phyloP scores from a whole-genome alignment of 2,797 vertebrate genomes.

The Neopelma chrysocephalum region DNA sequence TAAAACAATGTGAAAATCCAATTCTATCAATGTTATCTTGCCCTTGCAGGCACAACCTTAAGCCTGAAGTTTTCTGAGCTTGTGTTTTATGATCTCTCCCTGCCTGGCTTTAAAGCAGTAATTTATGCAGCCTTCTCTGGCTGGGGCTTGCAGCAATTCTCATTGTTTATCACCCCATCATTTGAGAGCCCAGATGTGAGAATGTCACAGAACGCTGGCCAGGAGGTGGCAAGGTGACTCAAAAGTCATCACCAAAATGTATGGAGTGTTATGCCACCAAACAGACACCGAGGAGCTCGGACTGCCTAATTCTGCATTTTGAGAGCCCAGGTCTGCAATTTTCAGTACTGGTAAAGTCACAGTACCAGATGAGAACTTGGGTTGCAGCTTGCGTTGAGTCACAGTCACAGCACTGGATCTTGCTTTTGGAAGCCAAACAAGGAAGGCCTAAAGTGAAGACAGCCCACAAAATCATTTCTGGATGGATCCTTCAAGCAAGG shows the following conservation, averaged over 20 bases:
- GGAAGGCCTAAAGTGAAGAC: not conserved
- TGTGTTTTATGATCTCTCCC: not conserved
- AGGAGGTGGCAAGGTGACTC: not conserved
- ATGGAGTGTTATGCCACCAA: not conserved
- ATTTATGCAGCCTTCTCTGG: not conserved
- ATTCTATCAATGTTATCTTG: not conserved
- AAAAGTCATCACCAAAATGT: not conserved
- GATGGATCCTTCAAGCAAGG: not conserved
- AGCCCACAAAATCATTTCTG: not conserved
- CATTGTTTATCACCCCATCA: rapidly evolving
- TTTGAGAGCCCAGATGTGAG: not conserved
- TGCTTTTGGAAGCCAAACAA: not conserved
- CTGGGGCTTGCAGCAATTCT: not conserved
- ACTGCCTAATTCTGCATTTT: not conserved
- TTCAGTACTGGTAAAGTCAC: not conserved
- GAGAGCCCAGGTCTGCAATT: not conserved
- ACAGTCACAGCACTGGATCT: rapidly evolving
- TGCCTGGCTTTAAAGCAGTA: not conserved
- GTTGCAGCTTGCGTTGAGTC: not conserved
- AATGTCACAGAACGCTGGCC: not conserved
- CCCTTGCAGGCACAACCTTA: not conserved
- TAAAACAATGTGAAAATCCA: constrained; percentile 12
- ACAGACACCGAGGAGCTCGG: not conserved
- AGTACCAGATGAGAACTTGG: not conserved
- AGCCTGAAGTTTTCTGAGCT: not conserved